Conservation (phyloP, 2,888 invertebrate species). For the Euspilapteryx auroguttella region DNA sequence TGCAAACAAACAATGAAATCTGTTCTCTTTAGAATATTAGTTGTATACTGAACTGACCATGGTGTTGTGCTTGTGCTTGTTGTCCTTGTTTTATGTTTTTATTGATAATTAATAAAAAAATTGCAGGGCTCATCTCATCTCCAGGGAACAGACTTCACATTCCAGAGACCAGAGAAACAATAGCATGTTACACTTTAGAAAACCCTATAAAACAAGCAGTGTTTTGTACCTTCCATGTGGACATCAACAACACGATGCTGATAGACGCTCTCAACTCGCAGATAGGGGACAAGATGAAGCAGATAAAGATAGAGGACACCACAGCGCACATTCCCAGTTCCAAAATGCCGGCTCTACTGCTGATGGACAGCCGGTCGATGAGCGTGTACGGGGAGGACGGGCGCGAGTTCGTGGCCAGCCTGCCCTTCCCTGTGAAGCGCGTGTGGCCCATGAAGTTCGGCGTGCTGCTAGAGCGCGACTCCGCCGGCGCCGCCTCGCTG, state of each 20-base stretch:
- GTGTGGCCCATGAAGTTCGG: conserved; percentile 88
- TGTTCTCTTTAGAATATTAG: too few species aligned
- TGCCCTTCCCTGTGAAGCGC: conserved; percentile 79
- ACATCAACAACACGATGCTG: conserved; percentile 55
- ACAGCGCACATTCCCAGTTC: conserved; percentile 52
- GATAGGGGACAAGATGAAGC: conserved; percentile 48
- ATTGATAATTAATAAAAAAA: too few species aligned
- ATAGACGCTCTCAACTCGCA: conserved; percentile 52
- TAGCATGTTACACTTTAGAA: conserved; percentile 79
- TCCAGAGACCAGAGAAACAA: conserved; percentile 55
- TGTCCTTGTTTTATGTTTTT: too few species aligned
- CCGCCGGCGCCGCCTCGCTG: conserved; percentile 25
- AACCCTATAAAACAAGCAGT: conserved; percentile 80
- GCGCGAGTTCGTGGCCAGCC: conserved; percentile 78
- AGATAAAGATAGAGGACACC: conserved; percentile 47
- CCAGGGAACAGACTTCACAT: conserved; percentile 48
- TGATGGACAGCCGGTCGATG: conserved; percentile 75
- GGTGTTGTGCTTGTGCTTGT: too few species aligned
- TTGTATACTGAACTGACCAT: too few species aligned
- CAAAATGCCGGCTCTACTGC: conserved; percentile 67
- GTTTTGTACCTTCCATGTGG: conserved; percentile 66
- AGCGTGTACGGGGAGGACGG: conserved; percentile 79
- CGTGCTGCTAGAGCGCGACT: conserved; percentile 77
- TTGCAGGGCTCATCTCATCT: conserved; percentile 53
- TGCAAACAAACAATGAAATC: too few species aligned